Percentiles rank a stretch among this genome's conserved stretches.
Conservation (phyloP, 2,888 invertebrate species). For the Philhelius pedissequus region DNA sequence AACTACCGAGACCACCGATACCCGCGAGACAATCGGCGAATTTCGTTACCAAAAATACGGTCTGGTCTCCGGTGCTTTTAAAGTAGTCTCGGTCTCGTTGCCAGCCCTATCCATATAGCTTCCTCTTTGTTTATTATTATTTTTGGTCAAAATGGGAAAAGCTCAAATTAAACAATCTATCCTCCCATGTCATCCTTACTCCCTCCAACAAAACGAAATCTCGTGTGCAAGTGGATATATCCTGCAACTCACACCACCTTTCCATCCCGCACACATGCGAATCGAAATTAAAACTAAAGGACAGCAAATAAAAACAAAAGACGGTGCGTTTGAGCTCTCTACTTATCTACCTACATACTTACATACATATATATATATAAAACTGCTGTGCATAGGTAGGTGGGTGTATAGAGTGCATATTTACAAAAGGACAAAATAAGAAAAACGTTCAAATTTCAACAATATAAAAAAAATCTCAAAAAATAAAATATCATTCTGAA, state of each 20-base stretch:
- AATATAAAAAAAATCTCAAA: not conserved
- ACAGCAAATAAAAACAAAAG: conserved; percentile 46
- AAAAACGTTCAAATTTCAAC: not conserved
- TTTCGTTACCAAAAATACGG: too few species aligned
- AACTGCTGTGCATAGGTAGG: too few species aligned
- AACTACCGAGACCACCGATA: too few species aligned
- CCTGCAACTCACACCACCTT: not conserved
- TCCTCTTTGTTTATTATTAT: not conserved
- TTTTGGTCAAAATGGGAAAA: not conserved
- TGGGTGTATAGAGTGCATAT: not conserved
- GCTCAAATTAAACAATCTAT: not conserved
- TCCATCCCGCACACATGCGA: not conserved
- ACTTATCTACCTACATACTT: too few species aligned
- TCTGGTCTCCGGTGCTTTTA: too few species aligned
- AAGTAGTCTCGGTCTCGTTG: too few species aligned
- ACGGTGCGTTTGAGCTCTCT: conserved; percentile 64
- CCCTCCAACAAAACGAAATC: not conserved
- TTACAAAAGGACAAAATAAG: conserved; percentile 5
- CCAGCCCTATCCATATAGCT: too few species aligned
- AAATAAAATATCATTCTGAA: not conserved
- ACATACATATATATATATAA: too few species aligned
- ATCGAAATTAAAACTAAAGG: conserved; percentile 44
- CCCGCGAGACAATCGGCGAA: too few species aligned
- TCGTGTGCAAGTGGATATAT: not conserved
- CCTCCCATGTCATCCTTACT: not conserved